phyloP scores from a whole-genome alignment of 2,888 invertebrate species.

The Zhuqinia jingwanae region DNA sequence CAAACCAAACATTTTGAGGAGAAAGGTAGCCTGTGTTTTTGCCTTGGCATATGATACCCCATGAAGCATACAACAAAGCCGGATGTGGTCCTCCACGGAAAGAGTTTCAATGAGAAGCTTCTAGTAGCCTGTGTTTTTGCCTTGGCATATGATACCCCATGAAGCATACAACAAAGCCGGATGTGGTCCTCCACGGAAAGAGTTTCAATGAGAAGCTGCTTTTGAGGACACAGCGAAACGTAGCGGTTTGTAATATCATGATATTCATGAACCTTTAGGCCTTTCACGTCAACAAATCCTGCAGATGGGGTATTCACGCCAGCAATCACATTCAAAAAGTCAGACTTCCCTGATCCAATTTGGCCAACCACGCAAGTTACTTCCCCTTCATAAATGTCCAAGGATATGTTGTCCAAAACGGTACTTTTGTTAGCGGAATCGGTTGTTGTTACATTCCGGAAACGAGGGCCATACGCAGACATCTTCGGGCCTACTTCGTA shows the following conservation, averaged over 20 bases:
- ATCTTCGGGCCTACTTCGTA: slow-evolving; percentile 58
- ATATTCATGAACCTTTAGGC: slow-evolving; percentile 64
- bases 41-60: slow-evolving; percentile 65
- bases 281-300: slow-evolving; percentile 70
- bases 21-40: slow-evolving; percentile 55
- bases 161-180: slow-evolving; percentile 71
- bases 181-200: slow-evolving; percentile 73
- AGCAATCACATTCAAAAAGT: slow-evolving; percentile 64
- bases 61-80: slow-evolving; percentile 72
- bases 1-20: slow-evolving; percentile 70
- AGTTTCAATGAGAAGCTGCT: slow-evolving; percentile 56
- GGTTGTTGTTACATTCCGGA: slow-evolving; percentile 50
- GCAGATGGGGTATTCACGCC: slow-evolving; percentile 65
- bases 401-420: slow-evolving; percentile 66
- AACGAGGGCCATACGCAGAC: slow-evolving; percentile 42
- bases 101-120: slow-evolving; percentile 61
- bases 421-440: slow-evolving; percentile 5
- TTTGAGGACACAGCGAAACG: slow-evolving; percentile 73
- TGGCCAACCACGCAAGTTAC: slow-evolving; percentile 66
- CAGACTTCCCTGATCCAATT: slow-evolving; percentile 70
- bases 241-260: slow-evolving; percentile 59
- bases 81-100: slow-evolving; percentile 72
- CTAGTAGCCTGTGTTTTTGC: slow-evolving; percentile 64
- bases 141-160: slow-evolving; percentile 63
- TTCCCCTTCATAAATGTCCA: slow-evolving; percentile 71